A percentile compares a stretch with the other conserved stretches of the same genome.
phyloP scores from a whole-genome alignment of 2,113 vertebrate genomes.

The Ginglymostoma cirratum region DNA sequence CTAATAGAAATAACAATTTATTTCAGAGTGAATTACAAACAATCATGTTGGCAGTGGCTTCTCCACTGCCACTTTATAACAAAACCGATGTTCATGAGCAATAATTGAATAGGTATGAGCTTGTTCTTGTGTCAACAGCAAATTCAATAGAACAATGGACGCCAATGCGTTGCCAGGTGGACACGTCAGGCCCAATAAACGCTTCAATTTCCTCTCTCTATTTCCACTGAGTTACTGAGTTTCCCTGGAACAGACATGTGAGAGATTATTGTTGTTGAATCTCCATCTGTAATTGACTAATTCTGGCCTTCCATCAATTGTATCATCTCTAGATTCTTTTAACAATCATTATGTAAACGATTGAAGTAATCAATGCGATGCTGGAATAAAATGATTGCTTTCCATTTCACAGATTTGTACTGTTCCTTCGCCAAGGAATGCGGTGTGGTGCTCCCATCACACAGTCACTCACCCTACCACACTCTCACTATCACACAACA shows the following conservation, averaged over 20 bases:
- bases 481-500: no score
- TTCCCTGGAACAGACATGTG: background rate
- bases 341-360: background rate
- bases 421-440: background rate
- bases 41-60: background rate
- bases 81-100: background rate
- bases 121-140: background rate
- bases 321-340: no score
- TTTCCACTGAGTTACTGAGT: background rate
- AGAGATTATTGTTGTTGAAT: background rate
- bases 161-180: background rate
- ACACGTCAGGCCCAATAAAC: background rate
- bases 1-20: background rate
- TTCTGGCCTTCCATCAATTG: background rate
- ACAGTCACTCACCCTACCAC: no score
- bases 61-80: background rate
- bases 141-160: no score
- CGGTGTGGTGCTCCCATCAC: no score
- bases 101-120: background rate
- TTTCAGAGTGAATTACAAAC: background rate
- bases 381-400: background rate
- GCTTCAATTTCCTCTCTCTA: background rate
- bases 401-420: background rate
- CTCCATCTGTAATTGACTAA: background rate
- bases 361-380: background rate